A percentile compares a stretch with the other conserved stretches of the same genome.
Conservation (phyloP, 2,113 vertebrate genomes). For the Isichthys henryi region DNA sequence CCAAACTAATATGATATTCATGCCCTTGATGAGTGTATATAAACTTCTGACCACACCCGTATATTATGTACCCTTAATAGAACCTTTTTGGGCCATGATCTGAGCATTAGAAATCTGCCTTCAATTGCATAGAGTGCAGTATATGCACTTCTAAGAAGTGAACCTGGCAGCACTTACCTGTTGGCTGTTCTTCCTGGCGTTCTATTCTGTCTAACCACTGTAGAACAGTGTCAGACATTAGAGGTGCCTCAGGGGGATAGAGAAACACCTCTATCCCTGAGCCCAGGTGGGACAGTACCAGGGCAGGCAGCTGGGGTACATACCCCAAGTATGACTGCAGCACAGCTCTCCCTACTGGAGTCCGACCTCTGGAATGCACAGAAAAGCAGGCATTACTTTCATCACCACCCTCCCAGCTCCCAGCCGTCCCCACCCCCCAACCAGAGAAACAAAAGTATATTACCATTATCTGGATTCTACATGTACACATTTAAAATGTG, state of each 20-base stretch:
- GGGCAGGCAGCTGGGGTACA: slow-evolving; percentile 65
- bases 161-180: slow-evolving; percentile 59
- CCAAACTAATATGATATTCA: too few relatives aligned
- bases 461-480: not conserved
- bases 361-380: slow-evolving; percentile 64
- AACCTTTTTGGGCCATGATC: not conserved
- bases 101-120: not conserved
- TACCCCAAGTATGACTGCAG: slow-evolving; percentile 66
- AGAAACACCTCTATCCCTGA: slow-evolving; percentile 65
- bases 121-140: not conserved
- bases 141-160: not conserved
- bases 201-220: slow-evolving; percentile 73
- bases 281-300: slow-evolving; percentile 70
- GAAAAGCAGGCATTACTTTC: slow-evolving; percentile 16
- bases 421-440: not conserved
- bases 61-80: not conserved
- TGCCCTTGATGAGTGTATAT: too few relatives aligned
- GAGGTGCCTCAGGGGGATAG: slow-evolving; percentile 63
- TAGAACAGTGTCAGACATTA: slow-evolving; percentile 61
- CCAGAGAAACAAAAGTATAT: not conserved
- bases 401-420: not conserved
- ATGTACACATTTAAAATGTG: not conserved
- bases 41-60: not conserved
- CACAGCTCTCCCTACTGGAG: slow-evolving; percentile 69
- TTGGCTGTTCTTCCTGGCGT: slow-evolving; percentile 59